These are phyloP conservation scores for Actinernus sp. DNA, from an alignment of 92 coral and sea anemone genomes.

Conservation along the genomic window DNA sequence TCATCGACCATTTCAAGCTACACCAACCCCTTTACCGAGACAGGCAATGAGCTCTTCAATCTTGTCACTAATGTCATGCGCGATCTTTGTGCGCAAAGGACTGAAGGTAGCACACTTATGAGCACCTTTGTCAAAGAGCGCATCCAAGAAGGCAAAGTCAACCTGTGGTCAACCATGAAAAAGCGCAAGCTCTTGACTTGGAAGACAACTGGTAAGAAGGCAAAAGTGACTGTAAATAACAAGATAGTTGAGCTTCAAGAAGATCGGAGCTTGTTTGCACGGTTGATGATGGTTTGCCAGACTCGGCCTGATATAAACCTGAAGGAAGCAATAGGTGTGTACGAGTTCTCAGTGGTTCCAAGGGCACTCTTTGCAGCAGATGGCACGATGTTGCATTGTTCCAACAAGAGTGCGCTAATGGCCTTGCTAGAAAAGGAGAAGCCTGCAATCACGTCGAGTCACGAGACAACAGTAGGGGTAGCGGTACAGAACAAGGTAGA, in stretches of 20 bases:
- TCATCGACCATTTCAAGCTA: not conserved
- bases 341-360: conserved; percentile 38
- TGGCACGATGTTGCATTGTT: conserved; percentile 31
- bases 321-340: conserved; percentile 6
- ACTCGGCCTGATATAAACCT: conserved; percentile 31
- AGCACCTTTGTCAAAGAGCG: conserved; percentile 22
- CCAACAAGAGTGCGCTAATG: conserved; percentile 40
- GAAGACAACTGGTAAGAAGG: conserved; percentile 22
- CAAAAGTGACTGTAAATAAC: conserved; percentile 8
- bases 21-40: not conserved
- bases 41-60: not conserved
- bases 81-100: not conserved
- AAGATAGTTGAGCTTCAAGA: conserved; percentile 36
- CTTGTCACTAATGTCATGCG: not conserved
- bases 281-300: conserved; percentile 31
- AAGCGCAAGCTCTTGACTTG: conserved; percentile 44
- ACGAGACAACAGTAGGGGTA: not conserved
- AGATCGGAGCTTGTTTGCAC: conserved; percentile 37
- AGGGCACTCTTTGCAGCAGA: conserved; percentile 36
- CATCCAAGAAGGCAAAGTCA: conserved; percentile 18
- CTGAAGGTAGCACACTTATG: conserved; percentile 11
- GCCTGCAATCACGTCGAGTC: not conserved
- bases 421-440: conserved; percentile 22
- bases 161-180: conserved; percentile 18
- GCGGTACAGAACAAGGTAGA: conserved; percentile 2